Percentiles rank a stretch among this genome's conserved stretches.
phyloP scores from a whole-genome alignment of 2,113 vertebrate species.

The Epinephelus fuscoguttatus region DNA sequence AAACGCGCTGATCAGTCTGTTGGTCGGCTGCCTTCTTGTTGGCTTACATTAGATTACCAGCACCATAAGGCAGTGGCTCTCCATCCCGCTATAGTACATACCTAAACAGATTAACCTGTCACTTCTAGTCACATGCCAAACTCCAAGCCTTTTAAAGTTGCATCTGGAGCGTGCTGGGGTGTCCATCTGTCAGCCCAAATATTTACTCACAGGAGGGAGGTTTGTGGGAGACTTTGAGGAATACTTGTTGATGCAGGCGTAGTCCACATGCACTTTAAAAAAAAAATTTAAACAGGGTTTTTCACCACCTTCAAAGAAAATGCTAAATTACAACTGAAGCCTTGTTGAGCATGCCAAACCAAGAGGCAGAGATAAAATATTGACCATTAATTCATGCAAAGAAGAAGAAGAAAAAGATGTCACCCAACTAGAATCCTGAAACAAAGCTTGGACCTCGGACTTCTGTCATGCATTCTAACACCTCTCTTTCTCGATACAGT shows the following conservation, averaged over 20 bases:
- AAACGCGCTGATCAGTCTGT: conserved; percentile 17
- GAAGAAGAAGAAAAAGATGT: no score
- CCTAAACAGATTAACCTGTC: conserved; percentile 61
- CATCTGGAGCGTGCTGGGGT: conserved; percentile 48
- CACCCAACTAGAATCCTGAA: no score
- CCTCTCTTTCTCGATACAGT: no score
- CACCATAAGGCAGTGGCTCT: conserved; percentile 60
- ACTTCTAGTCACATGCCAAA: conserved; percentile 35
- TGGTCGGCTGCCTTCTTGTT: neutral
- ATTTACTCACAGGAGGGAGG: conserved; percentile 52
- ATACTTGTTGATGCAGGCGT: conserved; percentile 12
- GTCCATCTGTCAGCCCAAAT: conserved; percentile 57
- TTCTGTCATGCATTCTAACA: no score
- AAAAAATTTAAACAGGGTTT: no score
- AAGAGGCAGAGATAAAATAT: no score
- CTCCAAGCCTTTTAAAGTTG: conserved; percentile 60
- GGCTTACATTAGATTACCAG: conserved; percentile 51
- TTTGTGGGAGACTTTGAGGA: neutral
- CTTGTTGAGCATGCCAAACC: no score
- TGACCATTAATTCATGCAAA: no score
- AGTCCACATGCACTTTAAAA: no score
- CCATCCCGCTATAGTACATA: neutral
- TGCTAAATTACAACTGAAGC: no score
- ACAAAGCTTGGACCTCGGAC: no score
- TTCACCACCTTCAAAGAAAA: no score